Percentiles rank a stretch among this genome's conserved stretches.
phyloP scores from a whole-genome alignment of 2,797 vertebrate species.

The Atherinosoma microstoma region DNA sequence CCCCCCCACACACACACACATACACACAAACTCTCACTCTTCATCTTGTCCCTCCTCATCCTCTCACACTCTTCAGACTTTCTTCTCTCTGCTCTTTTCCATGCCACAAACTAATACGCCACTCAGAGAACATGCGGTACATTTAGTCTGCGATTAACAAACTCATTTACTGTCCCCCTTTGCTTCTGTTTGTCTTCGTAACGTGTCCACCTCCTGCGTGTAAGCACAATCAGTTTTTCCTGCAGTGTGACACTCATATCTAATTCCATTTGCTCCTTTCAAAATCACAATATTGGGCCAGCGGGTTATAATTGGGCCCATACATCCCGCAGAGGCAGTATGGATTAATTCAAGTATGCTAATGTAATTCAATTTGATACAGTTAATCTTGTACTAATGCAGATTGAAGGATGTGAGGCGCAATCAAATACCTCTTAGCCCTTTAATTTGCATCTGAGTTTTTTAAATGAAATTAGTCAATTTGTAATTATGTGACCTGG shows the following conservation, averaged over 20 bases:
- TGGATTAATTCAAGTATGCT: slow-evolving; percentile 88
- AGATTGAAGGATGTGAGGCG: slow-evolving; percentile 85
- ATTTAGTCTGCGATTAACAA: slow-evolving; percentile 22
- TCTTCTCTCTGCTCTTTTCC: slow-evolving; percentile 55
- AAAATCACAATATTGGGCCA: slow-evolving; percentile 71
- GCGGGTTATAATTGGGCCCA: slow-evolving; percentile 78
- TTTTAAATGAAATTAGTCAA: slow-evolving; percentile 86
- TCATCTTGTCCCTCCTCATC: slow-evolving; percentile 62
- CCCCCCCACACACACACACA: not conserved
- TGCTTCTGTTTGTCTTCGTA: slow-evolving; percentile 35
- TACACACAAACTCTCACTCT: slow-evolving; percentile 19
- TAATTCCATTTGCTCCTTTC: slow-evolving; percentile 69
- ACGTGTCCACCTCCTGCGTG: slow-evolving; percentile 14
- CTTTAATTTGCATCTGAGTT: slow-evolving; percentile 83
- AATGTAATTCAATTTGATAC: slow-evolving; percentile 88
- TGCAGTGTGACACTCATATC: slow-evolving; percentile 34
- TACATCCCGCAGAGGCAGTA: slow-evolving; percentile 75
- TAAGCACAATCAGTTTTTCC: slow-evolving; percentile 21
- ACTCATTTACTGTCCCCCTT: not conserved
- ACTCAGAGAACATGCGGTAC: not conserved
- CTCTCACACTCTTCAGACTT: slow-evolving; percentile 42
- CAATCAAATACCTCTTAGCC: slow-evolving; percentile 86
- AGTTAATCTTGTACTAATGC: slow-evolving; percentile 88
- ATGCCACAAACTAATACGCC: not conserved
- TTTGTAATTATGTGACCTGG: slow-evolving; percentile 87